Base-by-base conservation (phyloP, 2,888 invertebrate genomes). In the Ormia ochracea region DNA sequence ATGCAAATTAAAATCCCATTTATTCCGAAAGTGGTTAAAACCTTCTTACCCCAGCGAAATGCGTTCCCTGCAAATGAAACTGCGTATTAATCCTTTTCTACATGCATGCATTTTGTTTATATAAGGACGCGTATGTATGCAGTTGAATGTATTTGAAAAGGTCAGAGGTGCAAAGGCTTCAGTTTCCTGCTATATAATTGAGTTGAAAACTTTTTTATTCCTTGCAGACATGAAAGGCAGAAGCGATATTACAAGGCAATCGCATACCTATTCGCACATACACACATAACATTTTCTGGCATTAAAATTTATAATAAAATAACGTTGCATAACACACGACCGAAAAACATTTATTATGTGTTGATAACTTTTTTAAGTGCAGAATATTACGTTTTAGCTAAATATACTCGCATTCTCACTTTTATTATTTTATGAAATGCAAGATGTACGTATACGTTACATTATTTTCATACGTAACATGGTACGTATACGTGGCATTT, bases 401-500 rank as follows among this genome's bases (percentile, higher is more conserved):
- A 43, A 43, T 43, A 43, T 41, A 17, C 12, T 2, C 17, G 19
- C 19, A n/a, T n/a, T n/a, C n/a, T 2, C 10, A 41, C 17, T 41
- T 7, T 41, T 21, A 6, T 21, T 50, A 14, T 14, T 28, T 54
- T 5, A 26, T 26, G 38, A 17, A 26, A 48, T n/a, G 0, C 52
- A 17, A n/a, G n/a, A 12, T 48, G 17, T 12, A 23, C 58, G 65
- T 65, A 65, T 74, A 5, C 56, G 65, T 65, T 23, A 65, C 38
- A 65, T 65, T 48, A 56, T 28, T 31, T 48, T 50, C 19, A 21
- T 59, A 28, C 28, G 3, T 14, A 21, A 31, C n/a, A 19, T 4
- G 21, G 21, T 3, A 41, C 66, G 74, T 66, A 74, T 66, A 41
- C 45, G 38, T 58, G 17, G 66, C 31, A 48, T 19, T 12, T 72